Conservation (phyloP, 1,140 invertebrate genomes). For the Homarus americanus region DNA sequence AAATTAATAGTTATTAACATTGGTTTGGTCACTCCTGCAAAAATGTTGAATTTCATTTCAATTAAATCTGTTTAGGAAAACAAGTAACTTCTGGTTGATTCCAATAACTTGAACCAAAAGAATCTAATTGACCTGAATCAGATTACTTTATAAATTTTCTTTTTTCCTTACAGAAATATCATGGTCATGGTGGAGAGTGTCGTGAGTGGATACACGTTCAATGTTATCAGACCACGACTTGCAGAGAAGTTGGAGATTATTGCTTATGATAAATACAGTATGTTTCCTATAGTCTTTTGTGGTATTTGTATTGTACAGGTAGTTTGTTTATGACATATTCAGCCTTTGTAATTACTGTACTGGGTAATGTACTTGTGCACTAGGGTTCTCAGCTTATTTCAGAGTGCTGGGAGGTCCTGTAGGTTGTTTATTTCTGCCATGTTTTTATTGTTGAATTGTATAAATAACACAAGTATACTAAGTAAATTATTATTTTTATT, state of each 20-base stretch:
- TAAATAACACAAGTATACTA: too few species aligned
- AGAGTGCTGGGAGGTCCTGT: too few species aligned
- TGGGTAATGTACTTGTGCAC: too few species aligned
- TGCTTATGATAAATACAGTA: conserved; percentile 15
- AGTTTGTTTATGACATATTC: not conserved
- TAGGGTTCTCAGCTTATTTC: too few species aligned
- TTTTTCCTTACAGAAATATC: not conserved
- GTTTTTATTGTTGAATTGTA: too few species aligned
- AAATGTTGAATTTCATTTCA: not conserved
- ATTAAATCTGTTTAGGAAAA: not conserved
- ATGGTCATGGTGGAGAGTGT: conserved; percentile 26
- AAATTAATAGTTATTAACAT: not conserved
- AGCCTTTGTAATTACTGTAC: too few species aligned
- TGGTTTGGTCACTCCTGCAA: not conserved
- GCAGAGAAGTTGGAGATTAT: conserved; percentile 31
- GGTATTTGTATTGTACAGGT: too few species aligned
- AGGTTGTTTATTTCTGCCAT: too few species aligned
- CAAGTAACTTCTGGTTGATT: not conserved
- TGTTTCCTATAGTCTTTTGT: not conserved
- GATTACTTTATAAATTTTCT: too few species aligned
- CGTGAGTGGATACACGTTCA: conserved; percentile 7
- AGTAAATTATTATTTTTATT: too few species aligned
- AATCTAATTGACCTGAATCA: not conserved
- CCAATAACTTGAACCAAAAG: not conserved
- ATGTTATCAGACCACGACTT: conserved; percentile 18